phyloP scores from a whole-genome alignment of 2,888 invertebrate species.

The Bellardia pandia region DNA sequence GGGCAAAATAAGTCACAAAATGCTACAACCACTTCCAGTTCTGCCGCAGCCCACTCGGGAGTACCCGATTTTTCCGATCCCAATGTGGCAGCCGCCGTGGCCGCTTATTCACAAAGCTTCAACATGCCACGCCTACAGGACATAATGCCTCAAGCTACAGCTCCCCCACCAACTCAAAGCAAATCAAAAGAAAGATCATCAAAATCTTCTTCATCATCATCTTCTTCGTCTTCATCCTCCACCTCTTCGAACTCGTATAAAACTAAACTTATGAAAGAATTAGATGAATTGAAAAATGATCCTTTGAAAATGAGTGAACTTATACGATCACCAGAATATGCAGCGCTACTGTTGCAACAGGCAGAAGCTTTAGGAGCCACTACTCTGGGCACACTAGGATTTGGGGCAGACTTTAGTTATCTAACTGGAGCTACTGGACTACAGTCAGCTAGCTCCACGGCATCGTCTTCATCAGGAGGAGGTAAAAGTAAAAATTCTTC shows the following conservation, averaged over 20 bases:
- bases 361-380: conserved; percentile 83
- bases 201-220: conserved; percentile 80
- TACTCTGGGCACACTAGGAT: conserved; percentile 82
- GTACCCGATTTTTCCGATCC: conserved; percentile 77
- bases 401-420: conserved; percentile 82
- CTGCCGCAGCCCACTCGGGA: conserved; percentile 56
- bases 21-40: conserved; percentile 52
- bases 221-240: conserved; percentile 80
- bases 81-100: conserved; percentile 80
- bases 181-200: conserved; percentile 81
- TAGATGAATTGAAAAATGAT: conserved; percentile 84
- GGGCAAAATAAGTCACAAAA: conserved; percentile 77
- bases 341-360: conserved; percentile 83
- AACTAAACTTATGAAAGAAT: conserved; percentile 83
- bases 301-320: conserved; percentile 84
- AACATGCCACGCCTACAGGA: conserved; percentile 78
- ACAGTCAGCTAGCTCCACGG: conserved; percentile 55
- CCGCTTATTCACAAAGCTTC: conserved; percentile 81
- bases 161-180: conserved; percentile 59
- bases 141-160: conserved; percentile 67
- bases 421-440: conserved; percentile 78
- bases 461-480: conserved; percentile 68
- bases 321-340: conserved; percentile 84
- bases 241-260: conserved; percentile 83
- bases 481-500: conserved; percentile 73